Evolutionary conservation across 2,888 invertebrate genomes (phyloP).

Genomic region (Xestia rhomboidea): DNA sequence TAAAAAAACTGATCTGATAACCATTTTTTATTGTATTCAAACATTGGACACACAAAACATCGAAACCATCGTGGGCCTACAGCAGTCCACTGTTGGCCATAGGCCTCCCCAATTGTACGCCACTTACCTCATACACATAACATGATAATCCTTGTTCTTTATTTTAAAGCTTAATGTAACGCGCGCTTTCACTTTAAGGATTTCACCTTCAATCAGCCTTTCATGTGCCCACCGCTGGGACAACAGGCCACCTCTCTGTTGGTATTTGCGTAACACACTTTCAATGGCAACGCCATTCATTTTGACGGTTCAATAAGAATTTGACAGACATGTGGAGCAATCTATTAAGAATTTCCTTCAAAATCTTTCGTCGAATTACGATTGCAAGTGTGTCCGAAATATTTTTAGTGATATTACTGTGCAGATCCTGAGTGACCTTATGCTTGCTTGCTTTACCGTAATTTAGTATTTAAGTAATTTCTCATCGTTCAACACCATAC

Average conservation of each 20-base stretch:
- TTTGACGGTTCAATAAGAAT: background rate
- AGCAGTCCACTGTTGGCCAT: background rate
- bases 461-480: background rate
- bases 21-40: background rate
- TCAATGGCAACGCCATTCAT: background rate
- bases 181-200: background rate
- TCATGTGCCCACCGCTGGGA: background rate
- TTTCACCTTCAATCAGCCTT: constrained; percentile 1
- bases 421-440: background rate
- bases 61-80: background rate
- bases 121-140: background rate
- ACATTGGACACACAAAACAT: background rate
- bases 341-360: background rate
- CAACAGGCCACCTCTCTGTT: background rate
- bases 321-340: background rate
- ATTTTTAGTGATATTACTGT: background rate
- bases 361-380: background rate
- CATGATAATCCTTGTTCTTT: background rate
- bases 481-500: background rate
- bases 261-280: background rate
- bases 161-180: background rate
- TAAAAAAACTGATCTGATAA: background rate
- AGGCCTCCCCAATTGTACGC: background rate
- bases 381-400: background rate
- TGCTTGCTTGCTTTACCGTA: constrained; percentile 12